phyloP scores from a whole-genome alignment of 2,797 vertebrate species.

The Thripadectes ignobilis region DNA sequence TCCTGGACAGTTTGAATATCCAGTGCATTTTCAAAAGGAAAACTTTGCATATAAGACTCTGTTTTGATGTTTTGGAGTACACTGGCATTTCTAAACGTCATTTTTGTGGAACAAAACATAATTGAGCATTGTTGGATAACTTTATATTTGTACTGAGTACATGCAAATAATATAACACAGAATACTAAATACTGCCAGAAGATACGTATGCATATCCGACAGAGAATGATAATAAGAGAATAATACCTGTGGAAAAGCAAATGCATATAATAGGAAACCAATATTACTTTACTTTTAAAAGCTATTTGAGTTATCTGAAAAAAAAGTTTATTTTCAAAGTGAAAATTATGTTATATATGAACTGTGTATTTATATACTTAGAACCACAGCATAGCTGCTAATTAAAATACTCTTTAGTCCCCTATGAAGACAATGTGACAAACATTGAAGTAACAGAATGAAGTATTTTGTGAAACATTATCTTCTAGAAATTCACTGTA shows the following conservation, averaged over 20 bases:
- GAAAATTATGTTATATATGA: background rate
- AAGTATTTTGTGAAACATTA: background rate
- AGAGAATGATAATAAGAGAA: background rate
- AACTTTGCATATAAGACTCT: conserved; percentile 80
- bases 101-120: background rate
- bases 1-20: conserved; percentile 66
- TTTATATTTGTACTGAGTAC: background rate
- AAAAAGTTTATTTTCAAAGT: background rate
- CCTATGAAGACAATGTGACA: background rate
- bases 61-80: background rate
- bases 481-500: background rate
- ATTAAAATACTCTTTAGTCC: background rate
- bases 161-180: background rate
- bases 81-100: background rate
- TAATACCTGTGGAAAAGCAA: background rate
- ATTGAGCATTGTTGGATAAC: background rate
- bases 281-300: background rate
- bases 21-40: conserved; percentile 82
- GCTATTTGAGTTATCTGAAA: background rate
- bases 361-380: background rate
- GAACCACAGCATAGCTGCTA: background rate
- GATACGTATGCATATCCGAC: background rate
- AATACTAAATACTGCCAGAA: background rate
- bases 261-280: background rate
- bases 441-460: background rate